Evolutionary conservation across 2,797 vertebrate species (phyloP), one percentile per base, ranked within the genome.

Genomic region (Anguilla anguilla): DNA sequence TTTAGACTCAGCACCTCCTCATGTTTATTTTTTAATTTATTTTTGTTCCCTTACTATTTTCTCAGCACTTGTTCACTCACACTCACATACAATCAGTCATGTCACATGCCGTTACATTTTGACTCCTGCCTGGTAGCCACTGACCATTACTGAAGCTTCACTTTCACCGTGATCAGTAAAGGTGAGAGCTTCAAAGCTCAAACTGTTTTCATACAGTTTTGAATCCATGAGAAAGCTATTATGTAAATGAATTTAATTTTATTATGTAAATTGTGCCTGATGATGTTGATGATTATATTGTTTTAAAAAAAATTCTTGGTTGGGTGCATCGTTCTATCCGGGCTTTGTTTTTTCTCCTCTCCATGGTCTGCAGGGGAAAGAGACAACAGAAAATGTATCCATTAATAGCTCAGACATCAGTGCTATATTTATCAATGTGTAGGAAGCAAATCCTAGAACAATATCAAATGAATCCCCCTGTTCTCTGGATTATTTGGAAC

Each of bases 181-280:
- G 57, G 85, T 90, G 88, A 89, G 91, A 91, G 92, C 88, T 86
- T 83, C 85, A 90, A 90, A 91, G 89, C 90, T 89, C 91, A 88
- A 85, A 83, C 85, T 84, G 84, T 86, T 88, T 64, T 72, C 86
- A 89, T 85, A 87, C 85, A 85, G 88, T 89, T 88, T 88, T 89
- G 67, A 91, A 90, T 89, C 89, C 86, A 88, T 85, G 87, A 88
- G 85, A 90, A 90, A 89, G 82, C 86, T 88, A 91, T 92, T 88
- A 91, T 89, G 89, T 90, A 86, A 88, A 90, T 91, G 90, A 90
- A 89, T 91, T 92, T 87, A 61, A 85, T 87, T 81, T 89, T 88
- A 91, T 46, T 46, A 46, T 46, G 43, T 46, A 87, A 83, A 90
- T 88, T 19, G 85, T 51, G 87, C 89, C n/a, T 88, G 89, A 85